Evolutionary conservation across 2,888 invertebrate species (phyloP).

Genomic region (Baccha elongata): DNA sequence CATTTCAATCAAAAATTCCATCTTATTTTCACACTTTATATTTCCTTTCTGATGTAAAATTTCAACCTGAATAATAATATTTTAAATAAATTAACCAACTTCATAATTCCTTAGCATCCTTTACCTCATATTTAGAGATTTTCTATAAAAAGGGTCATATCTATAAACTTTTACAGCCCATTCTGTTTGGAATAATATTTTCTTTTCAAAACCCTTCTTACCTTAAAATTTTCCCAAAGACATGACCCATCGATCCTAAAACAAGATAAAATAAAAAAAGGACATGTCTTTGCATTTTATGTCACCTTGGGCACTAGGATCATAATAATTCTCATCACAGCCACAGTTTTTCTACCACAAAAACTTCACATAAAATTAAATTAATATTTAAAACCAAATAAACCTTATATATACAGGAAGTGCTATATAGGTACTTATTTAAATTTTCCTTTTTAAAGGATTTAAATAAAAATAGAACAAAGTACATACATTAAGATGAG

Average conservation of each 20-base stretch:
- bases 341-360: conserved; percentile 11
- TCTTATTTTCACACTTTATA: background rate
- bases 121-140: background rate
- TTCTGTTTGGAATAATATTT: background rate
- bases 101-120: background rate
- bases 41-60: background rate
- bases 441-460: background rate
- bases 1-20: no score
- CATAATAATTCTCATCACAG: conserved; percentile 25
- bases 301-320: conserved; percentile 47
- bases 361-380: conserved; percentile 39
- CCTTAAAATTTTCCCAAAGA: conserved; percentile 23
- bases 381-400: conserved; percentile 11
- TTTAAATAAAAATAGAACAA: background rate
- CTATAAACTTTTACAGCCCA: background rate
- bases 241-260: conserved; percentile 21
- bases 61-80: background rate
- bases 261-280: background rate
- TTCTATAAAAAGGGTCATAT: background rate
- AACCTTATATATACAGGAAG: background rate
- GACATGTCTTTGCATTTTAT: conserved; percentile 2
- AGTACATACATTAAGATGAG: conserved; percentile 21
- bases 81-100: background rate
- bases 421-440: background rate
- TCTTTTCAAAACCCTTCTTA: background rate